Conservation (phyloP, 1,140 invertebrate species). For the Pseudomyrmex pallidus region DNA sequence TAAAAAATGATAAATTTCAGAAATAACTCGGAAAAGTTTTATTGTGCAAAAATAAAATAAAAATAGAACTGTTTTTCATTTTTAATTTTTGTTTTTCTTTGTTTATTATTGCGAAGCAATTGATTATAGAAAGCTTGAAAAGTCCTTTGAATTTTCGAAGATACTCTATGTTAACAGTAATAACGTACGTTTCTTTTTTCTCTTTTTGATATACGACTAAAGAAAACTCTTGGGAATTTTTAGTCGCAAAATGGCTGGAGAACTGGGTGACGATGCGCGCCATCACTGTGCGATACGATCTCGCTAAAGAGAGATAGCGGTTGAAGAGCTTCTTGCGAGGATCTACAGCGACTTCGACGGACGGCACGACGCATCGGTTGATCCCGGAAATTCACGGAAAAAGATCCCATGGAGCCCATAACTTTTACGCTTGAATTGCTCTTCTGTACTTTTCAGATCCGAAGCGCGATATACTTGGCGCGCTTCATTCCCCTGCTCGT, state of each 20-base stretch:
- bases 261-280: not conserved
- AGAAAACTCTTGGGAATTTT: slow-evolving; percentile 22
- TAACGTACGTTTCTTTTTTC: not conserved
- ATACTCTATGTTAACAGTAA: not conserved
- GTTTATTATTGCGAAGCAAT: too few species aligned
- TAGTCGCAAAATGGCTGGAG: slow-evolving; percentile 8
- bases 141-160: too few species aligned
- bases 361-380: slow-evolving; percentile 42
- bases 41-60: too few species aligned
- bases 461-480: slow-evolving; percentile 24
- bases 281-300: slow-evolving; percentile 23
- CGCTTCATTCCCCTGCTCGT: slow-evolving; percentile 11
- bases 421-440: slow-evolving; percentile 51
- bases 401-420: slow-evolving; percentile 56
- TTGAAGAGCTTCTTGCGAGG: slow-evolving; percentile 38
- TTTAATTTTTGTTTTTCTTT: too few species aligned
- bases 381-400: slow-evolving; percentile 58
- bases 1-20: too few species aligned
- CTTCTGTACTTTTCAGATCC: slow-evolving; percentile 61
- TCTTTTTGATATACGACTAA: too few species aligned
- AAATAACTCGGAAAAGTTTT: too few species aligned
- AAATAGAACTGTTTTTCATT: too few species aligned
- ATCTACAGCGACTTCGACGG: slow-evolving; percentile 25
- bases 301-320: slow-evolving; percentile 27
- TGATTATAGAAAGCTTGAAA: too few species aligned